A percentile compares a stretch with the other conserved stretches of the same genome.
Evolutionary conservation across 2,113 vertebrate genomes (phyloP).

Genomic region (Entomyzon cyanotis): DNA sequence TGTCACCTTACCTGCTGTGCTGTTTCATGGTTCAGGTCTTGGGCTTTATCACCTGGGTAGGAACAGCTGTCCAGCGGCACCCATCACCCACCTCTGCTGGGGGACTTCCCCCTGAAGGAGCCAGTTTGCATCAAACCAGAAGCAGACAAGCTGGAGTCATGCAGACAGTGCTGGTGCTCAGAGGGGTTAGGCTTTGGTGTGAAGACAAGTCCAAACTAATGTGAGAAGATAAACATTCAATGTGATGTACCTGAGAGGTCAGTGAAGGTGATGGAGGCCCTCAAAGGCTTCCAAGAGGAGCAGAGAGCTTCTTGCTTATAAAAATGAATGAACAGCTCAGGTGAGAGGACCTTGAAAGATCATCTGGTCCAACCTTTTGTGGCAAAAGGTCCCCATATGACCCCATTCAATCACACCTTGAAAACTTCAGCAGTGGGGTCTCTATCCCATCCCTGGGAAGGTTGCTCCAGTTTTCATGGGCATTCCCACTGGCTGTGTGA

Average conservation of each 20-base stretch:
- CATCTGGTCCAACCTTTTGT: rapidly evolving
- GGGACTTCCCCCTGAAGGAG: neutral
- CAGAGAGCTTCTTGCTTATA: neutral
- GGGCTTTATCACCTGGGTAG: neutral
- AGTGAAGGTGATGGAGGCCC: neutral
- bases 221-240: neutral
- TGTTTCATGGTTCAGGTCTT: neutral
- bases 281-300: neutral
- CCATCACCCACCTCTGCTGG: neutral
- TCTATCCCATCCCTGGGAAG: neutral
- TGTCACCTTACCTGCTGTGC: neutral
- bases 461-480: neutral
- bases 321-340: neutral
- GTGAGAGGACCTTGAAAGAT: neutral
- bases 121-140: neutral
- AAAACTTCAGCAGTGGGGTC: neutral
- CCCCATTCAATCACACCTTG: neutral
- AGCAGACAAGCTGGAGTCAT: neutral
- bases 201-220: neutral
- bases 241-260: neutral
- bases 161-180: neutral
- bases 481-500: neutral
- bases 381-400: neutral
- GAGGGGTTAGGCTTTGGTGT: neutral
- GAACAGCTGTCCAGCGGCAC: neutral